Evolutionary conservation across 2,888 invertebrate species (phyloP), one percentile per base, ranked within the genome.

Genomic region (Sepioteuthis lessoniana): DNA sequence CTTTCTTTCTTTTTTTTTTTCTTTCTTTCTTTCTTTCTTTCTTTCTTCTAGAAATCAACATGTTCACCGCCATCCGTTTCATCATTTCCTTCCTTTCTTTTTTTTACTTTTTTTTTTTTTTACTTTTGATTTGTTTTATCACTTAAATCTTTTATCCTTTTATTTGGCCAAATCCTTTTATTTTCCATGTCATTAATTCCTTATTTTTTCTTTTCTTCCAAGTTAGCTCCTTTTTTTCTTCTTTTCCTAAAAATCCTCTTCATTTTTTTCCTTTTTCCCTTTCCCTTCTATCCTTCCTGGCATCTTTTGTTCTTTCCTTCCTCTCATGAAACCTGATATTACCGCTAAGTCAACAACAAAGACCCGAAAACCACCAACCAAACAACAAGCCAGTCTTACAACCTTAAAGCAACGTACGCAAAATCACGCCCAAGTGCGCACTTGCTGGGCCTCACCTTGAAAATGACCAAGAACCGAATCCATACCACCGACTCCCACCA

Each of bases 391-490:
- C n/a, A 35, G n/a, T 2, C 21, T 76, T 13, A 1, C 16, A 76
- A n/a, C 76, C 76, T 76, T 16, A 19, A 76, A 76, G 76, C 76
- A 76, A 76, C n/a, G 76, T 13, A 76, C 76, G 76, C 35, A 76
- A 35, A 76, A 76, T 76, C 76, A 76, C 76, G 76, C 28, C 76
- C 25, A 76, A 76, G 76, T 76, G 76, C n/a, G n/a, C 76, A 76
- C 76, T 76, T 76, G 76, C 76, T 76, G 76, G 76, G 76, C 76
- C 76, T 76, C 76, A 76, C 76, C 76, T 76, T 76, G 76, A 16
- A 76, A 76, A 76, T 76, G 35, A 76, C 76, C n/a, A 16, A 76
- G 76, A 76, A 76, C 16, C 76, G 76, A 16, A 25, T 21, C 55
- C 21, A 2, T 8, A 5, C 60, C 31, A 31, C 25, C 31, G 25